Evolutionary conservation across 2,888 invertebrate genomes (phyloP), one percentile per base, ranked within the genome.

Genomic region (Nymphalis c-album): DNA sequence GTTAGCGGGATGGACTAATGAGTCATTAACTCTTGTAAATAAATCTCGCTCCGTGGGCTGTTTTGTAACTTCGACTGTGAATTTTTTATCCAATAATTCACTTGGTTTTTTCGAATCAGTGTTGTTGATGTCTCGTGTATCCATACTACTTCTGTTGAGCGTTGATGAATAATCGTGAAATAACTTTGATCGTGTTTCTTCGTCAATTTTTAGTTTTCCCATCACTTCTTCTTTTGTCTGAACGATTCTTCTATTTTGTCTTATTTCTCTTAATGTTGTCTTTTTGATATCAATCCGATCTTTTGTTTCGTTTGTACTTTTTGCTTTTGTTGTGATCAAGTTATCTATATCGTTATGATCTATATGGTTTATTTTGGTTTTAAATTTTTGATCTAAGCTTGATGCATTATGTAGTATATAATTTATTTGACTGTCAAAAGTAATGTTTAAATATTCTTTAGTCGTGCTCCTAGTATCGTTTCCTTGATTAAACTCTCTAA

Each of bases 101-200:
- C n/a, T 17, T 48, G 58, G 17, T 18, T 16, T 20, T 13, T 40
- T 31, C 47, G 26, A 22, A 57, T 31, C 58, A 40, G 26, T 35
- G 31, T 13, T 59, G 7, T 31, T 26, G 8, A 7, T 46, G 0
- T 20, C 40, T 0, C 51, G 47, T 62, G 64, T 61, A 35, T 20
- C 8, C 61, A 17, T 31, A 60, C 45, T 69, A 68, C 79, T 79
- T 79, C 85, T 87, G 70, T 87, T 85, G 4, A 90, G 83, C 2
- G 91, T 91, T 66, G 86, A 85, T 17, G 85, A 89, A 71, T 88
- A 91, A 77, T 91, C 91, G 60, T 87, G 80, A 67, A 86, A 89
- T 73, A 91, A 84, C 76, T 88, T 90, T 0, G 79, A 81, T 75
- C 87, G 80, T 2, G 87, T 88, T 1, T 74, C 83, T 45, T 91